Base-by-base conservation (phyloP, 2,888 invertebrate species). In the Ennomos erosarius region DNA sequence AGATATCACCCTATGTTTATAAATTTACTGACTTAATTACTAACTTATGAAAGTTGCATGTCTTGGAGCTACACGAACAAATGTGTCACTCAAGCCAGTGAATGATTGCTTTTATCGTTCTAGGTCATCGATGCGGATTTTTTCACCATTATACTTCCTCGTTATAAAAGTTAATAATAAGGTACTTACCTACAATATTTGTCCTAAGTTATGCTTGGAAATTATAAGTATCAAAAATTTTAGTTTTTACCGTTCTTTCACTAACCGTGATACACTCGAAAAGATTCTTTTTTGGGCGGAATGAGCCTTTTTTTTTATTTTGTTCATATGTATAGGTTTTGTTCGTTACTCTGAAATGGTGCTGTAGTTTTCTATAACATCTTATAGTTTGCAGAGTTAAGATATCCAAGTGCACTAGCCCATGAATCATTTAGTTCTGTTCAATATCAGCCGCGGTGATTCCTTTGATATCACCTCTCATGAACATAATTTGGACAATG, bases 71-170 rank as follows among this genome's bases (percentile, higher is more conserved):
- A 60, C 67, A 66, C 67, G 71, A 68, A 68, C 66, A 45, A 10
- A 52, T 61, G 62, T 69, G 70, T 68, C 65, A 70, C 64, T 60
- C 55, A 39, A 66, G 68, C 55, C 39, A 66, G 68, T 55, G 51
- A 60, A 53, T 46, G 55, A 61, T 65, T 61, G 51, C 56, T 59
- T 58, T 70, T 76, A 81, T 81, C 78, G 69, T 65, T 79, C 66
- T 75, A 81, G 81, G 82, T 77, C 81, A 81, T 79, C 78, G 45
- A 58, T 69, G 74, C 71, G 69, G 64, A 59, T 64, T 62, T 44
- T 44, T 56, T 26, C 26, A 26, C 26, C 26, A 6, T 26, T 26
- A 6, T 45, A 49, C 33, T 43, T 45, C 35, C 56, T 59, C 13
- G 47, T 49, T 26, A 26, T 26, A 26, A 26, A 26, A 26, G 4